Evolutionary conservation across 2,113 vertebrate genomes (phyloP), one percentile per base, ranked within the genome.

Genomic region (Vulpes vulpes): DNA sequence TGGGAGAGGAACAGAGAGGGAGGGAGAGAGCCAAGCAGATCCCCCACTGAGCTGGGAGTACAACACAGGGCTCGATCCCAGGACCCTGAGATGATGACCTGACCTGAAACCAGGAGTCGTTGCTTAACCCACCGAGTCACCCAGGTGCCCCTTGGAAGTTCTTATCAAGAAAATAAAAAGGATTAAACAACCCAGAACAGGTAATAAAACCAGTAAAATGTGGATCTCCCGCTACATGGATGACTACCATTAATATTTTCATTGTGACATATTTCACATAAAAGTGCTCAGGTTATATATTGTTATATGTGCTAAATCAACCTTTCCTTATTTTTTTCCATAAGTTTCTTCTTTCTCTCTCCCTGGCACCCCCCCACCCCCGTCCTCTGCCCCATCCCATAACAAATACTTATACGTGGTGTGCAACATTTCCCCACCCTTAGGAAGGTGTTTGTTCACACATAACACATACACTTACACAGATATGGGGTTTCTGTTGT

Each of bases 141-240:
- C 19, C 69, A 38, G 69, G 69, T 4, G 0, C 69, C 19, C n/a
- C 67, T 59, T 22, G 53, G 12, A 43, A 43, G 53, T 43, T 91
- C 88, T 97, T 51, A 86, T 69, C 22, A 60, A 35, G 17, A 87
- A 89, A 80, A 83, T 49, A 55, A 55, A 76, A 90, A 43, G 4
- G 27, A 80, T 67, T 27, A 19, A 60, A 60, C 12, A 71, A 19
- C 8, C 1, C 25, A 81, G 35, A 30, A 62, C 85, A 86, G 11
- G 43, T 59, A 87, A 59, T 11, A 81, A 25, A 49, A 49, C 16
- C 25, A 59, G 12, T n/a, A 86, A 51, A 64, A 38, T 27, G 0
- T 6, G 12, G n/a, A 27, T 22, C 9, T 53, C 11, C 11, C 9
- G 9, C 11, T 27, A 7, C 7, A 1, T 25, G 15, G 67, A 49